These are phyloP conservation scores for Thyatira batis DNA, from an alignment of 2,888 invertebrate species.

Conservation along the genomic window DNA sequence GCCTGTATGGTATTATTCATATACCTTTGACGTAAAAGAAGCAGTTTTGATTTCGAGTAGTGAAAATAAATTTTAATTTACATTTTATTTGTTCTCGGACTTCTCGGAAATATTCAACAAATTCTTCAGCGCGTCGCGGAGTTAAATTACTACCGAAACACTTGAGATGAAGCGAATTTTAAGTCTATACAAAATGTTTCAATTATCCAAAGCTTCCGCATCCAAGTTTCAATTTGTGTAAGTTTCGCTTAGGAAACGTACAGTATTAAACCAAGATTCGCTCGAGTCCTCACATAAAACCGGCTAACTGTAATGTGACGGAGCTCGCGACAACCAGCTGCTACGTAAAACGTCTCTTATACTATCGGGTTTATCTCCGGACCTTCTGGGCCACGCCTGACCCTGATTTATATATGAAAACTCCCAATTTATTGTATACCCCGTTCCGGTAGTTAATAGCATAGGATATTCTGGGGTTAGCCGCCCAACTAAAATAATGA, in stretches of 20 bases:
- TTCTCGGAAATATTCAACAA: too few relatives aligned
- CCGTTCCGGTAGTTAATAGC: slow-evolving; percentile 65
- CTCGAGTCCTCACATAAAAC: slow-evolving; percentile 51
- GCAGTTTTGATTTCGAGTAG: too few relatives aligned
- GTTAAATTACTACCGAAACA: slow-evolving; percentile 14
- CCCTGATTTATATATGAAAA: slow-evolving; percentile 73
- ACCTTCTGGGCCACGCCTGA: slow-evolving; percentile 58
- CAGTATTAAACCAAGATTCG: slow-evolving; percentile 42
- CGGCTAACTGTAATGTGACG: slow-evolving; percentile 59
- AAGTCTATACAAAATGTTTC: slow-evolving; percentile 41
- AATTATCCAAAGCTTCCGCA: slow-evolving; percentile 41
- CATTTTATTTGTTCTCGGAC: too few relatives aligned
- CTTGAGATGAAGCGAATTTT: slow-evolving; percentile 32
- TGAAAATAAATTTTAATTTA: too few relatives aligned
- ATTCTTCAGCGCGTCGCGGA: neutral
- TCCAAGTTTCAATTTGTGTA: slow-evolving; percentile 57
- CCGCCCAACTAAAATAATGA: slow-evolving; percentile 66
- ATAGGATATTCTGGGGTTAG: slow-evolving; percentile 62
- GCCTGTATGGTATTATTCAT: too few relatives aligned
- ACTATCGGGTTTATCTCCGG: slow-evolving; percentile 61
- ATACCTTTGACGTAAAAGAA: too few relatives aligned
- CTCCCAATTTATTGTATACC: slow-evolving; percentile 64
- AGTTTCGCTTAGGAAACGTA: slow-evolving; percentile 46
- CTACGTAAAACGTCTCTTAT: slow-evolving; percentile 56
- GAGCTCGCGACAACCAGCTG: slow-evolving; percentile 62